Conservation (phyloP, 1,140 invertebrate genomes). For the Oreohelix idahoensis region DNA sequence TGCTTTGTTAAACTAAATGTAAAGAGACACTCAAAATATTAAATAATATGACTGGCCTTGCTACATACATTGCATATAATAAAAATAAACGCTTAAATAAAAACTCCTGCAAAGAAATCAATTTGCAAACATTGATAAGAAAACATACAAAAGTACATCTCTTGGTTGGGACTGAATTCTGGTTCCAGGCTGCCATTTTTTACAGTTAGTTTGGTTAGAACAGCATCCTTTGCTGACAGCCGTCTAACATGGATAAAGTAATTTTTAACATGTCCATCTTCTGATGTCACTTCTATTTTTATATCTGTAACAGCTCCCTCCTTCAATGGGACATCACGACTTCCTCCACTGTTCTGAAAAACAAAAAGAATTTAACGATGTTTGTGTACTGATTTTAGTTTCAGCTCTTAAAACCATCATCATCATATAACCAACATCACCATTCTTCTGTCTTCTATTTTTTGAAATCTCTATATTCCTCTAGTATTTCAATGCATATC, state of each 20-base stretch:
- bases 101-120: not conserved
- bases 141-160: slow-evolving; percentile 64
- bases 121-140: slow-evolving; percentile 14
- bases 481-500: too few relatives aligned
- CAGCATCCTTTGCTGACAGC: slow-evolving; percentile 69
- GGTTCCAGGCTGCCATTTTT: slow-evolving; percentile 61
- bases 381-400: too few relatives aligned
- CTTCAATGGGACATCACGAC: slow-evolving; percentile 61
- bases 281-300: slow-evolving; percentile 71
- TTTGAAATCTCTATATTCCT: too few relatives aligned
- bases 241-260: slow-evolving; percentile 69
- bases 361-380: slow-evolving; percentile 5
- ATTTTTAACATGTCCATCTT: slow-evolving; percentile 69
- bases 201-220: slow-evolving; percentile 57
- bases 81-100: too few relatives aligned
- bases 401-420: too few relatives aligned
- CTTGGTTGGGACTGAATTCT: slow-evolving; percentile 57
- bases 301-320: slow-evolving; percentile 69
- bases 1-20: too few relatives aligned
- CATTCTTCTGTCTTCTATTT: too few relatives aligned
- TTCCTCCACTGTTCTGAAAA: slow-evolving; percentile 65
- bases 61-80: too few relatives aligned
- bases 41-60: too few relatives aligned
- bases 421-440: too few relatives aligned
- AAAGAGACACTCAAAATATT: too few relatives aligned